A percentile compares a stretch with the other conserved stretches of the same genome.
phyloP scores from a whole-genome alignment of 1,140 invertebrate species.

The Cyclina sinensis region DNA sequence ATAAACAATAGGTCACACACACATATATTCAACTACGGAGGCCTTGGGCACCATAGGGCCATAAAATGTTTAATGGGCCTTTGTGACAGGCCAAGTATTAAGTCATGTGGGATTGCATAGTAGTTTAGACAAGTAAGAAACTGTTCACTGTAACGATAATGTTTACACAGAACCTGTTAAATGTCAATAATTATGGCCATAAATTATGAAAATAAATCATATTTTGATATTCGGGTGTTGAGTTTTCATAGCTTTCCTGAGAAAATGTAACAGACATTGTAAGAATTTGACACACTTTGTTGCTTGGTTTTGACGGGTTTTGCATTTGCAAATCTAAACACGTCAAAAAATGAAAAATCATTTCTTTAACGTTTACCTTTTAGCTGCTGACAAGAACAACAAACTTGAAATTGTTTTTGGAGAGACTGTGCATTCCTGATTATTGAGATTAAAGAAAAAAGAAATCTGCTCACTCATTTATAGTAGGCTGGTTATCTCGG shows the following conservation, averaged over 20 bases:
- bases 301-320: neutral
- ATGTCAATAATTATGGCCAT: conserved; percentile 41
- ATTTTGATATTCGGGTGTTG: conserved; percentile 50
- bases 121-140: neutral
- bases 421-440: neutral
- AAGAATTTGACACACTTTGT: neutral
- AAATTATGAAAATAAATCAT: conserved; percentile 53
- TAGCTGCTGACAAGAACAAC: neutral
- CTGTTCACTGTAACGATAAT: conserved; percentile 8
- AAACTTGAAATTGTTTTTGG: conserved; percentile 8
- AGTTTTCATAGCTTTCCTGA: neutral
- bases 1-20: conserved; percentile 30
- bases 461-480: too few relatives aligned
- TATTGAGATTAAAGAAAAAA: neutral
- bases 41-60: conserved; percentile 45
- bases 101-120: neutral
- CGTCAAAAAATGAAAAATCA: conserved; percentile 39
- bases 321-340: conserved; percentile 42
- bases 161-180: conserved; percentile 14
- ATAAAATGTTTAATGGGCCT: conserved; percentile 61
- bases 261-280: conserved; percentile 9
- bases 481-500: too few relatives aligned
- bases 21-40: neutral
- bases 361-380: neutral
- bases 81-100: conserved; percentile 14